Evolutionary conservation across 2,797 vertebrate genomes (phyloP), one percentile per base, ranked within the genome.

Genomic region (Alouatta caraya): DNA sequence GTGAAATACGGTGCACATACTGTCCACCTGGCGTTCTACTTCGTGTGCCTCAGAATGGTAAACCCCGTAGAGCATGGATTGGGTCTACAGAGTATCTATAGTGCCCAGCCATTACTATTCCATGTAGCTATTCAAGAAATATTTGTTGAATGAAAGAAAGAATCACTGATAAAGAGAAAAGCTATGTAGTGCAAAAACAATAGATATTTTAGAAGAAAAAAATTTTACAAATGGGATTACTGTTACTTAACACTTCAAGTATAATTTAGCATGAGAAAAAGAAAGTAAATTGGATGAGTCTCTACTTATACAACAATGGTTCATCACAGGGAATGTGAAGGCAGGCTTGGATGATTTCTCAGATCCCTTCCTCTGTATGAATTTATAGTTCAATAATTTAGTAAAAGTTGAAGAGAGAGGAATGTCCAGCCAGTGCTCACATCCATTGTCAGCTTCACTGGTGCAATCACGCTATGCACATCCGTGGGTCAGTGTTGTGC

Each of bases 61-160:
- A 59, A 24, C 37, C n/a, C 39, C 8, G 1, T 8, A 44, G 44
- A 30, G 24, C 0, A 2, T 0, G 4, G 39, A 39, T 12, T 19
- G 33, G 2, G 2, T 48, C 26, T 24, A 3, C 0, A 19, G 42
- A 64, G 15, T 21, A 0, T 33, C 26, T 24, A 9, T 3, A 2
- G 9, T 28, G 2, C 8, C 17, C 46, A 8, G 15, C 30, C 8
- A 33, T 55, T 44, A 11, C 8, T 52, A 11, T 44, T 84, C 86
- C 46, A 90, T 61, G 39, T 39, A 90, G 3, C 14, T 5, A 46
- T n/a, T 70, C 13, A 28, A 67, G 37, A 95, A 75, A 75, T 33
- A 39, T 24, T 70, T 61, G 3, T 30, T 72, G 79, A 92, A 28
- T 67, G 13, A 88, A 92, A 89, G 13, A 85, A 92, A 89, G 72